These are phyloP conservation scores for Megalops cyprinoides DNA, from an alignment of 2,797 vertebrate genomes.

Conservation along the genomic window DNA sequence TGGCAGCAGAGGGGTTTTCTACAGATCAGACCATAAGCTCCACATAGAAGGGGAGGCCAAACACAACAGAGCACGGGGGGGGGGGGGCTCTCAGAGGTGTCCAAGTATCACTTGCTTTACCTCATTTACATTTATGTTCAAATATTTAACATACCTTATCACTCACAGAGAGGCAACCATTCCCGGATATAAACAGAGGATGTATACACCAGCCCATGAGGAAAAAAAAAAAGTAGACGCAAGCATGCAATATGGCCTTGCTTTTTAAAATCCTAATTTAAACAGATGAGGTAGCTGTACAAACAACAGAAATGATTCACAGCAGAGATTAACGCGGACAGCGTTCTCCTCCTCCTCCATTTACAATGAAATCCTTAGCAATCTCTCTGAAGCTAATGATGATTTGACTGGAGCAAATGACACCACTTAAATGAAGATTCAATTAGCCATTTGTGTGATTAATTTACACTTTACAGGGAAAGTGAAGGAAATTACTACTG, in stretches of 20 bases:
- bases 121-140: background rate
- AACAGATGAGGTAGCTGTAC: background rate
- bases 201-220: background rate
- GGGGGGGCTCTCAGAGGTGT: too few species aligned
- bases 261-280: background rate
- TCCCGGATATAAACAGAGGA: background rate
- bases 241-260: background rate
- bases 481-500: background rate
- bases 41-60: background rate
- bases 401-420: background rate
- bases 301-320: too few species aligned
- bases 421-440: conserved; percentile 20
- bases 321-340: background rate
- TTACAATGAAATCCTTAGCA: background rate
- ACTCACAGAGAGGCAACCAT: background rate
- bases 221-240: background rate
- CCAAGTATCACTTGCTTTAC: background rate
- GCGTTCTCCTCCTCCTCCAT: too few species aligned
- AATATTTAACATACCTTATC: background rate
- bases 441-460: conserved; percentile 17
- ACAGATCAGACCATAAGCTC: background rate
- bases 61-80: background rate
- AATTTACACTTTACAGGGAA: background rate
- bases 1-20: background rate
- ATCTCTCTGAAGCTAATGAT: conserved; percentile 9